A percentile compares a stretch with the other conserved stretches of the same genome.
These are phyloP conservation scores for Tetragonula clypearis DNA, from an alignment of 1,140 invertebrate species.

Conservation along the genomic window DNA sequence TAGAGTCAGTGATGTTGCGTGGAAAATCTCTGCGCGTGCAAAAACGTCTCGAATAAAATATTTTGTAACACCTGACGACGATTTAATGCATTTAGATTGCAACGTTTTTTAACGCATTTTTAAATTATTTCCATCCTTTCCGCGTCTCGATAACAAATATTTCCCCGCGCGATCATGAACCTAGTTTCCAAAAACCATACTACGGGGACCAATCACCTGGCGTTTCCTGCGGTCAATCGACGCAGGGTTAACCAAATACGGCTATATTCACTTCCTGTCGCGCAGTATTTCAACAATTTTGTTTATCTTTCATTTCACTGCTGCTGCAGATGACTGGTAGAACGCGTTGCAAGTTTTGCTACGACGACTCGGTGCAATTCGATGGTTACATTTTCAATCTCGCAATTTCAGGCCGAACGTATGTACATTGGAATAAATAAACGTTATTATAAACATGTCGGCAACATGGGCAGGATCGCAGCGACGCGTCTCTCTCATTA, in stretches of 20 bases:
- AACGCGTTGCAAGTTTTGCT: not conserved
- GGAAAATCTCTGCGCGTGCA: too few relatives aligned
- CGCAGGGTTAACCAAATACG: not conserved
- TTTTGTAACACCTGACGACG: too few relatives aligned
- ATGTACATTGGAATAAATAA: not conserved
- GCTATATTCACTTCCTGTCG: not conserved
- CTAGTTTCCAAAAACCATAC: not conserved
- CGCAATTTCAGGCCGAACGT: not conserved
- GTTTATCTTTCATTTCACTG: not conserved
- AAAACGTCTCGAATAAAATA: too few relatives aligned
- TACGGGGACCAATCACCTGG: not conserved
- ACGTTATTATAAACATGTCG: too few relatives aligned
- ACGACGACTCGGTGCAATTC: not conserved
- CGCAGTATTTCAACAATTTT: not conserved
- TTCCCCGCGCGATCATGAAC: not conserved
- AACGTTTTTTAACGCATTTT: too few relatives aligned
- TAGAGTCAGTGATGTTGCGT: too few relatives aligned
- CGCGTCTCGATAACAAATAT: too few relatives aligned
- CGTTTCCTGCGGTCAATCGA: not conserved
- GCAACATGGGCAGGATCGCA: too few relatives aligned
- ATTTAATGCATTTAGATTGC: too few relatives aligned
- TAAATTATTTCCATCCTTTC: too few relatives aligned
- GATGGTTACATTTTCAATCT: not conserved
- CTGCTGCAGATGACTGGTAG: not conserved
- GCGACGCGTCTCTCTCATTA: too few relatives aligned